These are phyloP conservation scores for Alviniconcha strummeri DNA, from an alignment of 2,888 invertebrate genomes.

Conservation along the genomic window DNA sequence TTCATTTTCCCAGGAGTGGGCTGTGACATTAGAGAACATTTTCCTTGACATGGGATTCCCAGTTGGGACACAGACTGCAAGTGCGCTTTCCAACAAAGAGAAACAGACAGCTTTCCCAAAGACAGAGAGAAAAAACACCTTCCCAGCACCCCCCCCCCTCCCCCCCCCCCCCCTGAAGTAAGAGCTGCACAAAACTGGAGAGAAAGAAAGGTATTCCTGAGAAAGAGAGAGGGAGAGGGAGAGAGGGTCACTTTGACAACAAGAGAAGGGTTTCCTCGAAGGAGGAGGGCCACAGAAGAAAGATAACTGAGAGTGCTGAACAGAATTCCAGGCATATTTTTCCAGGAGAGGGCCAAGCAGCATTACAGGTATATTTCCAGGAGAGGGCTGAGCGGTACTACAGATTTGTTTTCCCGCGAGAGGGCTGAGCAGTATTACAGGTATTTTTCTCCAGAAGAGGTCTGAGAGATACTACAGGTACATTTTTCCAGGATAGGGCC, in stretches of 20 bases:
- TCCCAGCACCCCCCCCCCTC: too few species aligned
- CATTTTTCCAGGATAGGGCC: background rate
- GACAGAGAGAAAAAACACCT: too few species aligned
- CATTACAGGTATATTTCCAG: background rate
- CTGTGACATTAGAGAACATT: too few species aligned
- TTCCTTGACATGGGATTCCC: too few species aligned
- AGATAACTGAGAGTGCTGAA: background rate
- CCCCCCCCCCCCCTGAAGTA: too few species aligned
- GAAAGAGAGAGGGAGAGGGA: background rate
- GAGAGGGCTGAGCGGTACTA: too few species aligned
- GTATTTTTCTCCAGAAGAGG: background rate
- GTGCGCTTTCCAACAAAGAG: too few species aligned
- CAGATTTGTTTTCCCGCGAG: background rate
- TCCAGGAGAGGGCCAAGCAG: too few species aligned
- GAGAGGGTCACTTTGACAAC: background rate
- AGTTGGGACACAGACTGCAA: too few species aligned
- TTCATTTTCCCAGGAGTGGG: too few species aligned
- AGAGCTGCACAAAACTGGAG: background rate
- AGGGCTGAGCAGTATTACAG: too few species aligned
- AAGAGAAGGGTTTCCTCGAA: background rate
- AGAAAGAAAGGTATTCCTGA: background rate
- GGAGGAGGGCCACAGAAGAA: background rate
- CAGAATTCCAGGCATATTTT: background rate
- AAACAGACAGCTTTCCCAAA: too few species aligned
- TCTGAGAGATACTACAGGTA: background rate